Conservation (phyloP, 2,888 invertebrate species). For the Orchestes rusci region DNA sequence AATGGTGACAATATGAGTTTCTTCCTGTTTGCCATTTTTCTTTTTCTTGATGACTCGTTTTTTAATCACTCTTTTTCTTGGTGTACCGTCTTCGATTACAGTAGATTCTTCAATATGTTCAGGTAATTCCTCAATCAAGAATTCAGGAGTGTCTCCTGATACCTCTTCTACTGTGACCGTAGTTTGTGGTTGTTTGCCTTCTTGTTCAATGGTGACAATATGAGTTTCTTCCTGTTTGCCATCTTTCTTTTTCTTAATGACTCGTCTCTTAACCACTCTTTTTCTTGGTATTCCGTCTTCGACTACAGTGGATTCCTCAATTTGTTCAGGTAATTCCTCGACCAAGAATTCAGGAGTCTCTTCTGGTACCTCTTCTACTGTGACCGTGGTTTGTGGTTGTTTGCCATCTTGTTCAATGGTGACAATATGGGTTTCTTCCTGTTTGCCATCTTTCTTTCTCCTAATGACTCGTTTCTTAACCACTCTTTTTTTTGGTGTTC, state of each 20-base stretch:
- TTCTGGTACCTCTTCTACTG: conserved; percentile 24
- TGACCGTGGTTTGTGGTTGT: conserved; percentile 39
- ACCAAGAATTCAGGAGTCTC: conserved; percentile 23
- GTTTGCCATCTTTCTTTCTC: conserved; percentile 33
- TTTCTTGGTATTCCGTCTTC: conserved; percentile 28
- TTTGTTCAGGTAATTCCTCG: conserved; percentile 42
- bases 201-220: conserved; percentile 40
- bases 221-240: conserved; percentile 40
- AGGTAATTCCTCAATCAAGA: conserved; percentile 38
- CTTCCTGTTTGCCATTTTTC: conserved; percentile 40
- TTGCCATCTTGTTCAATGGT: conserved; percentile 40
- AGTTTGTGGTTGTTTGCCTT: conserved; percentile 33
- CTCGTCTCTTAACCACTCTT: conserved; percentile 39
- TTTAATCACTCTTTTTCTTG: conserved; percentile 41
- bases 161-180: conserved; percentile 36
- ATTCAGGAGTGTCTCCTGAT: conserved; percentile 32
- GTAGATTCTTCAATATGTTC: conserved; percentile 28
- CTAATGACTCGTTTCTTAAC: conserved; percentile 32
- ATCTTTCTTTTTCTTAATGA: conserved; percentile 42
- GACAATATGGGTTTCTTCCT: conserved; percentile 33
- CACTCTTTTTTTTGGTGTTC: conserved; percentile 35
- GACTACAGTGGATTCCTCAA: conserved; percentile 32
- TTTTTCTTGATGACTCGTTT: conserved; percentile 40
- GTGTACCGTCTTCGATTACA: conserved; percentile 26
- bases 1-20: conserved; percentile 27